phyloP scores from a whole-genome alignment of 2,888 invertebrate species.

The Odontocerum albicorne region DNA sequence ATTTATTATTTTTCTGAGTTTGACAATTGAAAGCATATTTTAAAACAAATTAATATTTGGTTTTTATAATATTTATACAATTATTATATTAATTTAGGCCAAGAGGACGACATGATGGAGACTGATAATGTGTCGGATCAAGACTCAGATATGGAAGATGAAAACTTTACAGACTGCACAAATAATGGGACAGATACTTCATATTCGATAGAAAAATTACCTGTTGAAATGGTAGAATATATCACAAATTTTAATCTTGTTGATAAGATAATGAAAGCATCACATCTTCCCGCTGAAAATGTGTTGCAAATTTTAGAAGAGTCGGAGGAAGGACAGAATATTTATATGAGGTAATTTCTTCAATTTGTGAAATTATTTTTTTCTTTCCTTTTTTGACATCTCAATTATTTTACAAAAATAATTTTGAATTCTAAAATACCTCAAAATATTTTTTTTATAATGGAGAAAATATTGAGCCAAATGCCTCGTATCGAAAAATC shows the following conservation, averaged over 20 bases:
- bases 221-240: conserved; percentile 62
- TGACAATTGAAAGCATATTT: too few species aligned
- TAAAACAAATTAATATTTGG: background rate
- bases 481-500: too few species aligned
- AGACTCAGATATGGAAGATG: conserved; percentile 49
- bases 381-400: background rate
- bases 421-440: background rate
- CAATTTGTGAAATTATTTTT: background rate
- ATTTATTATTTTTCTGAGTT: too few species aligned
- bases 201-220: conserved; percentile 53
- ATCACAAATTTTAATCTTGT: conserved; percentile 61
- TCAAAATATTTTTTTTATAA: too few species aligned
- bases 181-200: conserved; percentile 41
- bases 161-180: conserved; percentile 41
- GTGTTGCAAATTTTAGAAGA: conserved; percentile 56
- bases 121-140: conserved; percentile 49
- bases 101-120: conserved; percentile 38
- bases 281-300: conserved; percentile 57
- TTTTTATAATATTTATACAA: background rate
- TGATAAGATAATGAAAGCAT: conserved; percentile 60
- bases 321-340: conserved; percentile 50
- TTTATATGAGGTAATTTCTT: conserved; percentile 54
- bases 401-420: background rate
- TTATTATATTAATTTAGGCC: conserved; percentile 21
- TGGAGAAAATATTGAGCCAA: too few species aligned